Base-by-base conservation (phyloP, 1,140 invertebrate genomes). In the Archivesica marissinica region DNA sequence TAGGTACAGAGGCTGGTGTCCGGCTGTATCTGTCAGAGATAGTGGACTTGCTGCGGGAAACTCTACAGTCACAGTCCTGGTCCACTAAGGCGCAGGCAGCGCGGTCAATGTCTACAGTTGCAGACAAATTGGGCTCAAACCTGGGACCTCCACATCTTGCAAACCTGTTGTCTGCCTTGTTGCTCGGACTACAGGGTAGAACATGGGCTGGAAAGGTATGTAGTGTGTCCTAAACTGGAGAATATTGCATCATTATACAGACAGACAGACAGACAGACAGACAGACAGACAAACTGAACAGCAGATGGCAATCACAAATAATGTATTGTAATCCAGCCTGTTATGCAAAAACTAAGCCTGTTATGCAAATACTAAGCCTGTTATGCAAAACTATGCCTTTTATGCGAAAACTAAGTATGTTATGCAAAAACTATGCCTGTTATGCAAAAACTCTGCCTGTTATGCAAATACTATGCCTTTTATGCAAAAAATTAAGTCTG, bases 61-160 rank as follows among this genome's bases (percentile, higher is more conserved):
- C 96, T 0, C 94, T 98, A 0, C 95, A 96, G 77, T 97, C 97
- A 23, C 95, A 96, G 68, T 97, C 97, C 25, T 99, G 98, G 98
- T 96, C 95, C 4, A 96, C 96, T 77, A 98, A 98, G 94, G 96
- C 97, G 7, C 97, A 97, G 95, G 96, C 96, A 0, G 97, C 97
- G 4, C 96, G 96, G 90, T 96, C 97, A 30, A 96, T 98, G 87
- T 95, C 96, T 66, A 97, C 97, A 0, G 95, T 98, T 70, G 97
- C 97, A 2, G 95, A 95, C 28, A 97, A 97, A 90, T 92, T 98
- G 28, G 96, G 96, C 0, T 90, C 94, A 4, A 95, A 95, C 13
- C 94, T 98, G 59, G 95, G 96, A n/a, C 94, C 95, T 15, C 94
- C 95, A 7, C 95, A 97, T 78, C 94, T 96, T 38, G 95, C 96